Evolutionary conservation across 2,113 vertebrate species (phyloP).

Genomic region (Esox niger): DNA sequence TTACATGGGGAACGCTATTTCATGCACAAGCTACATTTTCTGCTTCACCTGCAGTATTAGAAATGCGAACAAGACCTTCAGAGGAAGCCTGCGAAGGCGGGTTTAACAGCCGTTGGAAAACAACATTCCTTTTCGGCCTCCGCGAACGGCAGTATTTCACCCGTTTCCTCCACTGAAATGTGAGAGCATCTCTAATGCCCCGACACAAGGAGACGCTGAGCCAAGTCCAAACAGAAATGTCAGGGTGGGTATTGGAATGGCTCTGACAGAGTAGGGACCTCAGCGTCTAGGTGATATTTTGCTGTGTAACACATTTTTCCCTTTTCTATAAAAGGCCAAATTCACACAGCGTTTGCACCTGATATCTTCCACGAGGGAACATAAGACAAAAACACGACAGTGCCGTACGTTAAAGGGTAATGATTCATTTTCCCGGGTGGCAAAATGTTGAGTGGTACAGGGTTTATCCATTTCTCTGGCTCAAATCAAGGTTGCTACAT

Average conservation of each 20-base stretch:
- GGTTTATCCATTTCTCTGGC: too few species aligned
- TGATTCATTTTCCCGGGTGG: too few species aligned
- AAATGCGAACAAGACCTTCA: slow-evolving; percentile 31
- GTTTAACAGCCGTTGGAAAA: slow-evolving; percentile 27
- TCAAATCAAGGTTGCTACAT: too few species aligned
- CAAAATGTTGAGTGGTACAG: too few species aligned
- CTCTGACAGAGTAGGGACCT: background rate
- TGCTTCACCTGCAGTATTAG: slow-evolving; percentile 16
- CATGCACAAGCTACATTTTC: slow-evolving; percentile 8
- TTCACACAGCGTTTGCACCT: too few species aligned
- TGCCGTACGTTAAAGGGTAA: too few species aligned
- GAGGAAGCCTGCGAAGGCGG: slow-evolving; percentile 18
- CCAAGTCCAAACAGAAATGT: slow-evolving; percentile 25
- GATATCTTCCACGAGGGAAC: too few species aligned
- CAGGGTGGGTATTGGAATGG: slow-evolving; percentile 2
- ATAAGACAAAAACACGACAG: too few species aligned
- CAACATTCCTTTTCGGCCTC: slow-evolving; percentile 3
- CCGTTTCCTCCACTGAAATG: slow-evolving; percentile 23
- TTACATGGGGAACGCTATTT: background rate
- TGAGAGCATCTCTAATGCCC: slow-evolving; percentile 8
- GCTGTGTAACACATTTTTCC: background rate
- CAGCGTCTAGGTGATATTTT: background rate
- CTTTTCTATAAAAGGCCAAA: too few species aligned
- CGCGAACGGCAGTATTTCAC: slow-evolving; percentile 26
- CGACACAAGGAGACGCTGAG: slow-evolving; percentile 19